These are phyloP conservation scores for Pseudochirops corinnae DNA, from an alignment of 2,797 vertebrate species.

Conservation along the genomic window DNA sequence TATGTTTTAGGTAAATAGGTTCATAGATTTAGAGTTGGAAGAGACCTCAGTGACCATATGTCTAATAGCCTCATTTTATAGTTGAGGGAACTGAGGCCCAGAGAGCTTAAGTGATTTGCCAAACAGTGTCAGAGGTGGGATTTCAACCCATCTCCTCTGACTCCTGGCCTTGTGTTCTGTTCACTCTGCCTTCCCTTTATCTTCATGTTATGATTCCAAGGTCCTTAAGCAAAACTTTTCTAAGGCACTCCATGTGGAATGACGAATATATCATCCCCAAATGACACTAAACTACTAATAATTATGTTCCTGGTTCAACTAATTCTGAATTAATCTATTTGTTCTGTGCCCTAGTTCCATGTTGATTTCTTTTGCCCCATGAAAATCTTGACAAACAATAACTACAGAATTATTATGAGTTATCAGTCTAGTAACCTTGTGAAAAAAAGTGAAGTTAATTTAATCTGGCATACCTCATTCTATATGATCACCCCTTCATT, in stretches of 20 bases:
- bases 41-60: not conserved
- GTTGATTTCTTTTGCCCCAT: not conserved
- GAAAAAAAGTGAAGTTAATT: not conserved
- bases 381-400: not conserved
- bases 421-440: not conserved
- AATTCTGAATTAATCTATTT: not conserved
- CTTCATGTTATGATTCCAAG: not conserved
- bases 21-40: not conserved
- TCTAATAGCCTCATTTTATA: not conserved
- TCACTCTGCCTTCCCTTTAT: not conserved
- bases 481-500: not conserved
- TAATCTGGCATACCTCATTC: not conserved
- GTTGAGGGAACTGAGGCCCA: not conserved
- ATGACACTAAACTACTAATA: not conserved
- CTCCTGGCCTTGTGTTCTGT: not conserved
- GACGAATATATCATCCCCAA: not conserved
- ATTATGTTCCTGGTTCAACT: not conserved
- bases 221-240: not conserved
- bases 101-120: constrained; percentile 3
- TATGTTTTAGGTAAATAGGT: not conserved
- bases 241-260: not conserved
- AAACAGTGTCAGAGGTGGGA: not conserved
- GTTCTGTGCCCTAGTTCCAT: not conserved
- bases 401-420: not conserved
- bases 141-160: not conserved